These are phyloP conservation scores for Hydra vulgaris DNA, from an alignment of 30 jellyfish, hydroid and myxozoan genomes.

Conservation along the genomic window DNA sequence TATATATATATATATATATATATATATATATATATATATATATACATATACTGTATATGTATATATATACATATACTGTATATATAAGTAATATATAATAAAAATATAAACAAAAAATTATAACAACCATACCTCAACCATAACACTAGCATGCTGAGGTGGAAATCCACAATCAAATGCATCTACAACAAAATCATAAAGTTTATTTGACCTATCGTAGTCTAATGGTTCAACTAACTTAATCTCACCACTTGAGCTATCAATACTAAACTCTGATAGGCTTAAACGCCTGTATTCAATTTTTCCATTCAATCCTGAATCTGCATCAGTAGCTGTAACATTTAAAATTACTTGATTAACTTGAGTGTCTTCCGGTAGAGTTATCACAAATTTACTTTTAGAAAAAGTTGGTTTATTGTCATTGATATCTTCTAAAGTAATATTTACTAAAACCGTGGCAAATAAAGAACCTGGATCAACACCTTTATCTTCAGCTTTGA, in stretches of 20 bases:
- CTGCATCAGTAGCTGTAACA: slow-evolving; percentile 23
- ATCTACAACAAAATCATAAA: slow-evolving; percentile 17
- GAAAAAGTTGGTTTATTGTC: slow-evolving; percentile 23
- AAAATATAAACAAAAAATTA: too few relatives aligned
- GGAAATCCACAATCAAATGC: slow-evolving; percentile 37
- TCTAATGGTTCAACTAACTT: slow-evolving; percentile 14
- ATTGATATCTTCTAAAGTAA: slow-evolving; percentile 14
- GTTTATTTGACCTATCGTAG: slow-evolving; percentile 14
- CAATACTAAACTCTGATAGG: slow-evolving; percentile 2
- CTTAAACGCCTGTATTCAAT: slow-evolving; percentile 16
- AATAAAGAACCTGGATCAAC: slow-evolving; percentile 2
- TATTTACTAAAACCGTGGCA: slow-evolving; percentile 11
- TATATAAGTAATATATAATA: neutral
- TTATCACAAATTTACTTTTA: neutral
- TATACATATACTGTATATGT: too few relatives aligned
- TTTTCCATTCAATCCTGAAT: slow-evolving; percentile 20
- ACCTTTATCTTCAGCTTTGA: slow-evolving; percentile 30
- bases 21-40: too few relatives aligned
- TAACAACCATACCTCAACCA: slow-evolving; percentile 20
- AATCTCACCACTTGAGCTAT: slow-evolving; percentile 30
- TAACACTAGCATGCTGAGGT: slow-evolving; percentile 10
- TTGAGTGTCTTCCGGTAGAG: slow-evolving; percentile 28
- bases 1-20: too few relatives aligned
- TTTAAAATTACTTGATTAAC: slow-evolving; percentile 16
- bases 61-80: too few relatives aligned